Base-by-base conservation (phyloP, 2,113 vertebrate species). In the Xiphophorus couchianus region DNA sequence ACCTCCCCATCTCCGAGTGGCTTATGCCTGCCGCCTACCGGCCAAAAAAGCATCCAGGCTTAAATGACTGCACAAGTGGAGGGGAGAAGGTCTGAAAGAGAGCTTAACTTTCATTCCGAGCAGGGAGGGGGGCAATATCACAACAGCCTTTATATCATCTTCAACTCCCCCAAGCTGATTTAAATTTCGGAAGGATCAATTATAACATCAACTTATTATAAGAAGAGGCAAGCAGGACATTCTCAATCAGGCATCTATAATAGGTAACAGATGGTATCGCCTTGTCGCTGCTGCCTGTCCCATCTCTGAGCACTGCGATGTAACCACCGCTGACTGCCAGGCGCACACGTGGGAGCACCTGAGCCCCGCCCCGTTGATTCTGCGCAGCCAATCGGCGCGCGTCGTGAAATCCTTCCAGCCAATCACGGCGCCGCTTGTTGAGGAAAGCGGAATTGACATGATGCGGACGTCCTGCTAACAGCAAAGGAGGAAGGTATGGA, bases 11-110 rank as follows among this genome's bases (percentile, higher is more conserved):
- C 69, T 48, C 80, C 84, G 14, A 1, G 71, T 88, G 75, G 88
- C 89, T 66, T 65, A 54, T 81, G 82, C 14, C 82, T 88, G 88
- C 89, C 91, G 75, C 81, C 91, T 90, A 88, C 87, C 73, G 90
- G 86, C 28, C 15, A 25, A 11, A 42, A 22, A 79, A 58, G 29
- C 35, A 30, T 66, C 75, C 61, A 68, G 4, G 58, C 33, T 10
- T 31, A 60, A 22, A 60, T 12, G 35, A 44, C 30, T 25, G 66
- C 19, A 22, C 72, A 74, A 64, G 74, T 74, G 71, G 44, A n/a
- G 67, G 17, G 17, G 22, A 31, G n/a, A 31, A 44, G 1, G 10
- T 37, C 37, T 3, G 73, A 13, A 27, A 28, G 31, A 35, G 65
- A 28, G 27, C 33, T 5, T 6, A 68, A 30, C 63, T 65, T 54